phyloP scores from a whole-genome alignment of 1,140 invertebrate genomes.

The Procambarus virginalis region DNA sequence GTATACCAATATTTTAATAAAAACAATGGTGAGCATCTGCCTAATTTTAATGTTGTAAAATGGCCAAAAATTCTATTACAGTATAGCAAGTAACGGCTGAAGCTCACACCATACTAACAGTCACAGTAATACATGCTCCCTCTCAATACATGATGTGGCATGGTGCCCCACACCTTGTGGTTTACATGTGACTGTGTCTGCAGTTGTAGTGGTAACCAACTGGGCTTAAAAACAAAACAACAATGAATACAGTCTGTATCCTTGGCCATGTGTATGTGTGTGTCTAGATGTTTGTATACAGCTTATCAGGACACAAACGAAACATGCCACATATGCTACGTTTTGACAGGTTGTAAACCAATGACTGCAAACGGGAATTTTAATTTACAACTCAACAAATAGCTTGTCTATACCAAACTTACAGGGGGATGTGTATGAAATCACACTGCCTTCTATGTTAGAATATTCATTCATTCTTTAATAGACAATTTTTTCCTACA shows the following conservation, averaged over 20 bases:
- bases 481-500: slow-evolving; percentile 47
- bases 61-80: too few relatives aligned
- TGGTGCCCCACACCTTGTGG: too few relatives aligned
- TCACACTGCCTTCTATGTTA: slow-evolving; percentile 32
- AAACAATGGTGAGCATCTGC: too few relatives aligned
- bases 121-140: too few relatives aligned
- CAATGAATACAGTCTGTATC: background rate
- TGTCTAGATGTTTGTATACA: background rate
- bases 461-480: slow-evolving; percentile 40
- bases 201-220: too few relatives aligned
- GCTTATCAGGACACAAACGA: background rate
- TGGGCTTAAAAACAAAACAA: too few relatives aligned
- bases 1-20: too few relatives aligned
- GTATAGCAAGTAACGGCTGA: too few relatives aligned
- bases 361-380: background rate
- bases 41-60: too few relatives aligned
- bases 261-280: background rate
- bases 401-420: slow-evolving; percentile 25
- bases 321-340: background rate
- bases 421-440: slow-evolving; percentile 40
- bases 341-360: background rate
- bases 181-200: too few relatives aligned
- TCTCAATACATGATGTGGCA: too few relatives aligned
- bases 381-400: slow-evolving; percentile 18
- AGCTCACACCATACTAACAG: too few relatives aligned